These are phyloP conservation scores for Steinernema hermaphroditum DNA, from an alignment of 2,888 invertebrate genomes.

Conservation along the genomic window DNA sequence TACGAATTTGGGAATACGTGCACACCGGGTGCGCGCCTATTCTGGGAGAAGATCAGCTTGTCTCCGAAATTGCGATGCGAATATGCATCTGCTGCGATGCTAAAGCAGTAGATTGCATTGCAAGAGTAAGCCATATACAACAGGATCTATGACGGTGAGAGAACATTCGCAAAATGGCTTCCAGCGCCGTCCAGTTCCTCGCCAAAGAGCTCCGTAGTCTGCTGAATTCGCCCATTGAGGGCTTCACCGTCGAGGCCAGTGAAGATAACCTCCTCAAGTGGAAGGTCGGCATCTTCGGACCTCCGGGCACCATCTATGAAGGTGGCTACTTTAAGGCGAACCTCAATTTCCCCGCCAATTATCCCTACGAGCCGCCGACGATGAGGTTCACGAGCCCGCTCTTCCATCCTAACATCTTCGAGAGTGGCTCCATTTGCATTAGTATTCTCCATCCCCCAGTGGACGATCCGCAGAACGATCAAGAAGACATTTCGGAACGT, in stretches of 20 bases:
- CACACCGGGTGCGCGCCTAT: no score
- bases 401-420: conserved; percentile 99
- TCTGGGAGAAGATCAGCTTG: no score
- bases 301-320: conserved; percentile 72
- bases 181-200: conserved; percentile 70
- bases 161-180: no score
- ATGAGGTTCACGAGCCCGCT: conserved; percentile 97
- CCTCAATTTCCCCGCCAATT: conserved; percentile 97
- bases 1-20: no score
- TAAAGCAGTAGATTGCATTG: no score
- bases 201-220: conserved; percentile 86
- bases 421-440: conserved; percentile 96
- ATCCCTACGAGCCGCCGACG: conserved; percentile 97
- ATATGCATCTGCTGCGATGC: no score
- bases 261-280: conserved; percentile 99
- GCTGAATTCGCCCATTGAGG: conserved; percentile 77
- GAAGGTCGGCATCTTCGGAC: conserved; percentile 99
- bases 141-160: no score
- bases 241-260: conserved; percentile 66
- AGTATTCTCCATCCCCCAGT: conserved; percentile 98
- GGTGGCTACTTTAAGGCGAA: conserved; percentile 77
- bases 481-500: conserved; percentile 96
- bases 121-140: no score
- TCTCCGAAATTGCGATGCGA: no score
- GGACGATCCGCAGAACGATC: conserved; percentile 98